A percentile compares a stretch with the other conserved stretches of the same genome.
Conservation (phyloP, 2,888 invertebrate genomes). For the Blomia tropicalis region DNA sequence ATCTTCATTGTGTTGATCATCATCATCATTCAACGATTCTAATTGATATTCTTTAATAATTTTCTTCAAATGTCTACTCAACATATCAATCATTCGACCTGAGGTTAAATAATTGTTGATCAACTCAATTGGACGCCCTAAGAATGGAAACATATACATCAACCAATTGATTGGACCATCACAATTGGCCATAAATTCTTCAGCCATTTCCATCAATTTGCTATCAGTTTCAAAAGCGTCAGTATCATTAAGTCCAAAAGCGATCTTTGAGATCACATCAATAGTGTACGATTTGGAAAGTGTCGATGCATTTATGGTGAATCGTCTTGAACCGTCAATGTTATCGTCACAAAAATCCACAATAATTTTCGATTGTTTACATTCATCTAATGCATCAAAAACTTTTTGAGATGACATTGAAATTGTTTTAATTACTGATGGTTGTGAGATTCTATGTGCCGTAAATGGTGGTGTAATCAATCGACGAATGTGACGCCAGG, state of each 20-base stretch:
- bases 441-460: constrained; percentile 3
- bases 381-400: too few relatives aligned
- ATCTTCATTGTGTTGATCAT: neutral
- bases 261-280: constrained; percentile 41
- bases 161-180: constrained; percentile 1
- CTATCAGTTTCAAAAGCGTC: constrained; percentile 11
- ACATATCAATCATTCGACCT: constrained; percentile 33
- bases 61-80: constrained; percentile 32
- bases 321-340: neutral
- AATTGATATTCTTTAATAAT: constrained; percentile 29
- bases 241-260: constrained; percentile 36
- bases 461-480: constrained; percentile 22
- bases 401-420: neutral
- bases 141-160: constrained; percentile 33
- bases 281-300: constrained; percentile 40
- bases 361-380: neutral
- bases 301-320: constrained; percentile 37
- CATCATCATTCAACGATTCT: neutral
- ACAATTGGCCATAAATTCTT: constrained; percentile 33
- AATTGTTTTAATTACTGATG: neutral
- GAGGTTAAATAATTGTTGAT: constrained; percentile 32
- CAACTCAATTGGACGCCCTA: constrained; percentile 30
- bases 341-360: neutral
- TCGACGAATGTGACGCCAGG: constrained; percentile 19
- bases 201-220: constrained; percentile 24